Conservation (phyloP, 2,888 invertebrate genomes). For the Macaria liturata region DNA sequence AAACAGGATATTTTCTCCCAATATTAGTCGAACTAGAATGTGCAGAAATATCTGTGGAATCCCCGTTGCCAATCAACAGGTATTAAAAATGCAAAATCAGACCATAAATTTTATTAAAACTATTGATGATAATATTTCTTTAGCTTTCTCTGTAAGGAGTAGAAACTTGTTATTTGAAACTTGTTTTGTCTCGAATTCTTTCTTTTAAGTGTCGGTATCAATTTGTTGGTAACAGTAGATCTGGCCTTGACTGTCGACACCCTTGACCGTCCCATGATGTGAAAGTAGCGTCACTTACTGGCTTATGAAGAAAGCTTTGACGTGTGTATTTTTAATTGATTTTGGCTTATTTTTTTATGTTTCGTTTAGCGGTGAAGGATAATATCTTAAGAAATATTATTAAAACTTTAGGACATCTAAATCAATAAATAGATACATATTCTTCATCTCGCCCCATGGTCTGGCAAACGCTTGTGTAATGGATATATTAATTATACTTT, state of each 20-base stretch:
- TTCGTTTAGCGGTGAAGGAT: too few species aligned
- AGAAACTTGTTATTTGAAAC: conserved; percentile 14
- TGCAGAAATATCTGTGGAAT: not conserved
- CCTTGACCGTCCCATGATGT: conserved; percentile 44
- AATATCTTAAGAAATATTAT: too few species aligned
- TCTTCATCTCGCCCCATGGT: too few species aligned
- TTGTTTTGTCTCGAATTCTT: conserved; percentile 11
- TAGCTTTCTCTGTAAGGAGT: conserved; percentile 20
- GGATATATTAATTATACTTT: too few species aligned
- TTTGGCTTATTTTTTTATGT: too few species aligned
- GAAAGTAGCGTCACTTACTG: conserved; percentile 42
- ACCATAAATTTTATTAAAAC: conserved; percentile 14
- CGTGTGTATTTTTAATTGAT: too few species aligned
- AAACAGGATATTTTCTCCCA: conserved; percentile 1
- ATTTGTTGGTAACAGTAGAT: conserved; percentile 9
- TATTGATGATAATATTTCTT: conserved; percentile 7
- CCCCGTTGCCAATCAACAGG: conserved; percentile 10
- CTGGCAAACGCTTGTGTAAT: too few species aligned
- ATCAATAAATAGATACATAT: too few species aligned
- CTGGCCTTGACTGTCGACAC: conserved; percentile 23
- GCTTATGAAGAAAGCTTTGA: too few species aligned
- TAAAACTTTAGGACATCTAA: too few species aligned
- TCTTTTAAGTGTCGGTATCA: conserved; percentile 1
- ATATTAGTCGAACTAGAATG: not conserved
- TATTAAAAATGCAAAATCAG: conserved; percentile 12